A percentile compares a stretch with the other conserved stretches of the same genome.
These are phyloP conservation scores for Polymixis lichenea DNA, from an alignment of 2,888 invertebrate genomes.

Conservation along the genomic window DNA sequence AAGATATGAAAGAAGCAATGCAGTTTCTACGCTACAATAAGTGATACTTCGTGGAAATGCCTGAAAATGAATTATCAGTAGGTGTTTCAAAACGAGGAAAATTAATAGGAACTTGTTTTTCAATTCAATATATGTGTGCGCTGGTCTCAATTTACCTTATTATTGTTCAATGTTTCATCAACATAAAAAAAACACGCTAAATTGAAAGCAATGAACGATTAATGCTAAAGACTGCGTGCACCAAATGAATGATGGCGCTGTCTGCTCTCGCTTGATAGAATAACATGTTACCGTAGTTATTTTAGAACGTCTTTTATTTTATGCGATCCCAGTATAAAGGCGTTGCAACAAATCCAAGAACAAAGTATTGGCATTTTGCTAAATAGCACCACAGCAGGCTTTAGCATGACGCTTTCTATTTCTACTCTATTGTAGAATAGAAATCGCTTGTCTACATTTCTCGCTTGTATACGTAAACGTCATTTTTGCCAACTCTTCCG, in stretches of 20 bases:
- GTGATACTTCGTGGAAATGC: background rate
- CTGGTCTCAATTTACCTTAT: constrained; percentile 4
- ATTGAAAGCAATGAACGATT: background rate
- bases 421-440: too few relatives aligned
- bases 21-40: background rate
- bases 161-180: background rate
- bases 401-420: too few relatives aligned
- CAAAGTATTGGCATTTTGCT: constrained; percentile 31
- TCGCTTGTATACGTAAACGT: too few relatives aligned
- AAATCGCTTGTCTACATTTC: too few relatives aligned
- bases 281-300: background rate
- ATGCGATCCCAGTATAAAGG: constrained; percentile 43
- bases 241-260: constrained; percentile 28
- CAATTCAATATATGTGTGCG: background rate
- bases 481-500: too few relatives aligned
- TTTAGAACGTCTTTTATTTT: constrained; percentile 14
- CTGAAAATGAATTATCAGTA: constrained; percentile 4
- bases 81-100: constrained; percentile 5
- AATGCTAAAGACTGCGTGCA: background rate
- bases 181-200: background rate
- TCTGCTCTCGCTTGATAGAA: background rate
- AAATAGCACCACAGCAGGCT: constrained; percentile 5
- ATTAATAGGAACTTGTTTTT: background rate
- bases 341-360: constrained; percentile 48
- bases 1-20: background rate